Conservation (phyloP, 1,140 invertebrate species). For the Campoletis sonorensis region DNA sequence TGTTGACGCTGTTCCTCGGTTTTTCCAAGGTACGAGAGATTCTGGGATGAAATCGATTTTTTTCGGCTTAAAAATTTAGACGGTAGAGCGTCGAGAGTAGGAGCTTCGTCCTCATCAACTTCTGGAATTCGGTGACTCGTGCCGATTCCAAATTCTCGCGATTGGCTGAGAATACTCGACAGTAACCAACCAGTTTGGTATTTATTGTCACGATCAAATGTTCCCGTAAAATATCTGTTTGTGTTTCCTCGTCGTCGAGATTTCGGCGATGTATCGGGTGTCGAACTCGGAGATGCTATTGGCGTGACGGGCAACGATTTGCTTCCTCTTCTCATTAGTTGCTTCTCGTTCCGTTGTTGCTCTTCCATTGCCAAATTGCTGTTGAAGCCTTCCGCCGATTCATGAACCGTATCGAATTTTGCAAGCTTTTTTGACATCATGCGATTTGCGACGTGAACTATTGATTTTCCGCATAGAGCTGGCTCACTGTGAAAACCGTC, state of each 20-base stretch:
- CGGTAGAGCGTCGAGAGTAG: conserved; percentile 51
- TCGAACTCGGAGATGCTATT: conserved; percentile 78
- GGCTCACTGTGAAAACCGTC: conserved; percentile 84
- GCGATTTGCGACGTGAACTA: conserved; percentile 84
- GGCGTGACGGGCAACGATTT: conserved; percentile 84
- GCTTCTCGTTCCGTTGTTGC: conserved; percentile 44
- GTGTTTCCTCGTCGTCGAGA: conserved; percentile 63
- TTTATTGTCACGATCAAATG: conserved; percentile 74
- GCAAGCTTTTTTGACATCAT: conserved; percentile 79
- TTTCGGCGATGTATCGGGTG: conserved; percentile 78
- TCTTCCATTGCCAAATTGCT: not conserved
- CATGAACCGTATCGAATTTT: conserved; percentile 47
- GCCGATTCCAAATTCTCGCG: conserved; percentile 62
- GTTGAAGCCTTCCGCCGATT: conserved; percentile 19
- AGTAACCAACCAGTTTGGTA: conserved; percentile 77
- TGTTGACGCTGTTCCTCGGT: conserved; percentile 61
- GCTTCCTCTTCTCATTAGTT: conserved; percentile 74
- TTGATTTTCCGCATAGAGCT: conserved; percentile 83
- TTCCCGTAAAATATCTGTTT: conserved; percentile 77
- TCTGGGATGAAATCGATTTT: conserved; percentile 75
- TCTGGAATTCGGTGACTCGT: conserved; percentile 66
- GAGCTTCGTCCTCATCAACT: conserved; percentile 61
- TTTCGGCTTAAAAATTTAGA: conserved; percentile 64
- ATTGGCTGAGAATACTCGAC: conserved; percentile 74
- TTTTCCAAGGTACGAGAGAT: conserved; percentile 73